Evolutionary conservation across 92 coral and sea anemone species (phyloP).

Genomic region (Zoanthus solanderi): DNA sequence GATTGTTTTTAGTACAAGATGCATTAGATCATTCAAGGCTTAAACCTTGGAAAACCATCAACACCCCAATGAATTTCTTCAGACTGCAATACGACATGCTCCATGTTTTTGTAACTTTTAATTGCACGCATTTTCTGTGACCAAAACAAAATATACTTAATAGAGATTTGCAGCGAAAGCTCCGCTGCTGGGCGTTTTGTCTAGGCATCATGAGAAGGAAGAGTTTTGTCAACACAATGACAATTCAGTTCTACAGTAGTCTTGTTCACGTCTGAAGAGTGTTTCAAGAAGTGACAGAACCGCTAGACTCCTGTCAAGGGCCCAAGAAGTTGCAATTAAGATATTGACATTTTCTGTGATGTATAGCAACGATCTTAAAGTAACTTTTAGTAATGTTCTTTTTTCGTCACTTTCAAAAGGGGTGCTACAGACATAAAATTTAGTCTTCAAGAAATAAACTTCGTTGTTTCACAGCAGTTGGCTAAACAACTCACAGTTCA

Average conservation of each 20-base stretch:
- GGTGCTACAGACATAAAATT: neutral
- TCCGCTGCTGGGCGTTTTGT: neutral
- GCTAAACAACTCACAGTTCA: neutral
- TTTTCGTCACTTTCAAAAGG: neutral
- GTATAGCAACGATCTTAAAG: neutral
- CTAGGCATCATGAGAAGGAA: neutral
- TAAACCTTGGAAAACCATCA: neutral
- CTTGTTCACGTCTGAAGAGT: neutral
- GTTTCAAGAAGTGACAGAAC: neutral
- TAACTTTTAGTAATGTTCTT: neutral
- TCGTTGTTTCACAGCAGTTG: too few species aligned
- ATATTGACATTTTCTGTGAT: neutral
- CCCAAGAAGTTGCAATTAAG: neutral
- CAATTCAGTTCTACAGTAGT: neutral
- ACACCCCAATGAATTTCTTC: neutral
- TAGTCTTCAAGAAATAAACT: too few species aligned
- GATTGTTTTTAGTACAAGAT: neutral
- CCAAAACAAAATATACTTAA: neutral
- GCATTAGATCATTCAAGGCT: too few species aligned
- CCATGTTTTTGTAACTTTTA: too few species aligned
- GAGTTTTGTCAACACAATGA: slow-evolving; percentile 10
- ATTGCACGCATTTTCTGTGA: too few species aligned
- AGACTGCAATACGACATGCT: too few species aligned
- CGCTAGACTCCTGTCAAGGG: neutral
- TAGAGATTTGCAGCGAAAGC: neutral